Percentiles rank a stretch among this genome's conserved stretches.
Conservation (phyloP, 2,113 vertebrate species). For the western clawed frog (Xenopus tropicalis) region UCB_Xtro_10.0 CM004443.2:153577501-153578000, state of each 20-base stretch:
- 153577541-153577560: no score
- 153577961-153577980: no score
- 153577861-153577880: no score
- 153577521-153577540: no score
- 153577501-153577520: no score
- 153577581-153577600: no score
- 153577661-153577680: conserved; percentile 85
- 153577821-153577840: conserved; percentile 86
- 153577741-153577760: conserved; percentile 81
- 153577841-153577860: neutral
- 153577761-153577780: conserved; percentile 85
- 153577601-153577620: neutral
- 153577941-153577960: no score
- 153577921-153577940: no score
- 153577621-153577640: conserved; percentile 37
- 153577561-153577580: no score
- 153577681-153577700: conserved; percentile 82
- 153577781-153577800: conserved; percentile 87
- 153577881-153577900: no score
- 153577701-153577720: conserved; percentile 87
- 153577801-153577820: conserved; percentile 82
- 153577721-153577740: conserved; percentile 85
- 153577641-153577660: conserved; percentile 81
- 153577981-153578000: no score
- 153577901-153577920: no score